Evolutionary conservation across 2,797 vertebrate species (phyloP), one percentile per base, ranked within the genome.

Genomic region (Myoxocephalus aenaeus): DNA sequence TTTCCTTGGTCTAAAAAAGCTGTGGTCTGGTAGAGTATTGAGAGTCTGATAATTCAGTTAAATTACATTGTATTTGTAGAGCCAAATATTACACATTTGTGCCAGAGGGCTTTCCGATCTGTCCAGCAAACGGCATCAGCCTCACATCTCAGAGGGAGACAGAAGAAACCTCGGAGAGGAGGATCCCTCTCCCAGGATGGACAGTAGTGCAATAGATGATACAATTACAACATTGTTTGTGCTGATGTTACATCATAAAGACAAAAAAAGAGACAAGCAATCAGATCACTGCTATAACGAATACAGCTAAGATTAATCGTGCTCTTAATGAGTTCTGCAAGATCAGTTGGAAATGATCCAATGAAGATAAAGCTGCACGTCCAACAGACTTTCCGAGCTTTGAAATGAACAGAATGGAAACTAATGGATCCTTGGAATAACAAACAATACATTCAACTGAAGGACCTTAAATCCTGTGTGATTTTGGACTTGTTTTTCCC

Each of bases 231-330:
- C 46, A 48, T 48, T 38, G 48, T 38, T 54, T 57, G 15, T 42
- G 42, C 36, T 62, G 34, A 32, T 25, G 17, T 62, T 32, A 18
- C 36, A 34, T 62, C 17, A 48, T 48, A 15, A 56, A 68, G 53
- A 46, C 17, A 42, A 9, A 40, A 42, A 29, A 56, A 17, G 27
- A 58, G 22, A 54, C 38, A 62, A n/a, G 29, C 48, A 57, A 63
- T 64, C 50, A 38, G 34, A 65, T 20, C 44, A 25, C 14, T 0
- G 25, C 51, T 13, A 18, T 34, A 7, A 20, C 25, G 15, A 10
- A 14, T 48, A 29, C 32, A 25, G 38, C 42, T 40, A 44, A 66
- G 56, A 62, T 57, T 66, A 65, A 78, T 78, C 12, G 1, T 50
- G 61, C 46, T n/a, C 17, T 17, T 63, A 58, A 71, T 57, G 75